These are phyloP conservation scores for Speoplatyrhinus poulsoni DNA, from an alignment of 2,113 vertebrate species.

Conservation along the genomic window DNA sequence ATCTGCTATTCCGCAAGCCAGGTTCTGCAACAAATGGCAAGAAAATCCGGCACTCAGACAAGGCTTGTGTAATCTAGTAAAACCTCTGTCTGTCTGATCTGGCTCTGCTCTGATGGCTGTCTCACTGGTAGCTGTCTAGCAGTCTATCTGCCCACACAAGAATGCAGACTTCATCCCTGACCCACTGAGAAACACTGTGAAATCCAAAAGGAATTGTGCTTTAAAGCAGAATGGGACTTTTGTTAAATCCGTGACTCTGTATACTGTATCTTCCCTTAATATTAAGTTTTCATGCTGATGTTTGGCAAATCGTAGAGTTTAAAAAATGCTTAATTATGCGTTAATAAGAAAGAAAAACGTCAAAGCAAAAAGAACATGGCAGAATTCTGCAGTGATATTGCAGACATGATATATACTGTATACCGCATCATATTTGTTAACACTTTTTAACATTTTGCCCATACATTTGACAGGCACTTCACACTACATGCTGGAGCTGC, in stretches of 20 bases:
- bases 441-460: background rate
- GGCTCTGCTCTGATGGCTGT: slow-evolving; percentile 49
- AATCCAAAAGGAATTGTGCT: too few species aligned
- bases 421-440: background rate
- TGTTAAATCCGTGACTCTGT: too few species aligned
- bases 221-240: too few species aligned
- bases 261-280: too few species aligned
- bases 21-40: slow-evolving; percentile 64
- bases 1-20: slow-evolving; percentile 70
- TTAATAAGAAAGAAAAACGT: too few species aligned
- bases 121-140: slow-evolving; percentile 22
- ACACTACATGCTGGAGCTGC: slow-evolving; percentile 10
- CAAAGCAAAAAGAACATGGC: too few species aligned
- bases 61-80: slow-evolving; percentile 64
- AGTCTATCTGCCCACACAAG: slow-evolving; percentile 46
- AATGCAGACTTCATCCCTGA: slow-evolving; percentile 30
- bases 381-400: too few species aligned
- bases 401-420: too few species aligned
- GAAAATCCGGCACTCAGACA: slow-evolving; percentile 69
- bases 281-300: too few species aligned
- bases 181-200: background rate
- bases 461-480: background rate
- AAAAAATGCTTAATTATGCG: too few species aligned
- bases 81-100: slow-evolving; percentile 61
- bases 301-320: too few species aligned